Conservation (phyloP, 2,797 vertebrate genomes). For the Phoeniculus purpureus region DNA sequence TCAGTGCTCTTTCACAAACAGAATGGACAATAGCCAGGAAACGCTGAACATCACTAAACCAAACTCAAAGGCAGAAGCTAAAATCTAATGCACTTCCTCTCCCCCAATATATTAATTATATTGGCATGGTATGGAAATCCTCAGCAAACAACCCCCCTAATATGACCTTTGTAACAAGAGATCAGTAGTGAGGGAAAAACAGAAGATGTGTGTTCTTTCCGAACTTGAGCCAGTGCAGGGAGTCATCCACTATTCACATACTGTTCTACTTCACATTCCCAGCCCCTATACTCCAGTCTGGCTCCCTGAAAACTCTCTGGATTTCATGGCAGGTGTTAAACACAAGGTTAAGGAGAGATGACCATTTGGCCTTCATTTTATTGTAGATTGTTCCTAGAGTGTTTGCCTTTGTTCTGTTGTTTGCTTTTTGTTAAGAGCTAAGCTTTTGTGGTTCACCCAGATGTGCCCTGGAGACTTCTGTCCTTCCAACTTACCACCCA, state of each 20-base stretch:
- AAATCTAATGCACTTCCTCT: neutral
- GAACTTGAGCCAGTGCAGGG: neutral
- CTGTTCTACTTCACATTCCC: neutral
- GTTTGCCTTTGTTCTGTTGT: constrained; percentile 72
- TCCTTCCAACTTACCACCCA: constrained; percentile 77
- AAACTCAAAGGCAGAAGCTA: neutral
- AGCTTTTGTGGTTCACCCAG: constrained; percentile 44
- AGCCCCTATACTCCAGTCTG: neutral
- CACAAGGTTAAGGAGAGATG: constrained; percentile 43
- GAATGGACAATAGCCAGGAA: neutral
- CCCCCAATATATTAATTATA: neutral
- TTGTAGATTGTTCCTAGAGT: constrained; percentile 48
- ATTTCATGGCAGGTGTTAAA: constrained; percentile 38
- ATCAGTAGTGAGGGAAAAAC: neutral
- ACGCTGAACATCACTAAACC: neutral
- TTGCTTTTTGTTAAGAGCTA: constrained; percentile 69
- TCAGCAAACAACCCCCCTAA: neutral
- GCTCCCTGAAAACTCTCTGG: neutral
- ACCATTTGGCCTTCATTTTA: constrained; percentile 51
- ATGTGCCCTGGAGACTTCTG: constrained; percentile 56
- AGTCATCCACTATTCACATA: neutral
- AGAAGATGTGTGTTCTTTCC: neutral
- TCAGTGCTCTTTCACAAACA: neutral
- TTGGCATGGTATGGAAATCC: neutral
- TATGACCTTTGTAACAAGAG: neutral